Conservation (phyloP, 2,888 invertebrate genomes). For the Molorchus minor region DNA sequence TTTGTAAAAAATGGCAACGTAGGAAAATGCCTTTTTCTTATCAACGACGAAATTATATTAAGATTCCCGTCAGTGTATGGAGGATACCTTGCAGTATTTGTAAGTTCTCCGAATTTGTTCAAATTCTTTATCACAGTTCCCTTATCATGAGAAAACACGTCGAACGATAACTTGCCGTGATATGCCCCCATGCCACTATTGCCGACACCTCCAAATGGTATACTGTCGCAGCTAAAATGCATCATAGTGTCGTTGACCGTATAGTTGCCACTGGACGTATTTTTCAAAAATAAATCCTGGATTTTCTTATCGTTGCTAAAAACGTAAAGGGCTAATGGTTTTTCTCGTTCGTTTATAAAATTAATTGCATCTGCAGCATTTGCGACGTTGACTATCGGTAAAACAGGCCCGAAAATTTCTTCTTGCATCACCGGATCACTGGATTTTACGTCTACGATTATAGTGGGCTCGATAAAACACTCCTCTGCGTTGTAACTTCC, state of each 20-base stretch:
- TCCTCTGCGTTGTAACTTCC: constrained; percentile 79
- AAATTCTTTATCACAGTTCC: constrained; percentile 78
- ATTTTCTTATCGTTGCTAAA: constrained; percentile 74
- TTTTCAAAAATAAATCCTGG: constrained; percentile 70
- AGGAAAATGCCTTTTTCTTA: constrained; percentile 4
- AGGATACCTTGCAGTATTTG: constrained; percentile 79
- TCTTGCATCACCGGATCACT: constrained; percentile 85
- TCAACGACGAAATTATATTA: constrained; percentile 56
- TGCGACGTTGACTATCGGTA: constrained; percentile 86
- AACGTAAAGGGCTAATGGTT: constrained; percentile 88
- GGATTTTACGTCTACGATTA: constrained; percentile 77
- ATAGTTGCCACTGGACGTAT: constrained; percentile 82
- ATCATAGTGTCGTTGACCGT: constrained; percentile 87
- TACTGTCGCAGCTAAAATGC: constrained; percentile 83
- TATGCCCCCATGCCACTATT: constrained; percentile 92
- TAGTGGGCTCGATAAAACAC: constrained; percentile 88
- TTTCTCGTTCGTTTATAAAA: constrained; percentile 87
- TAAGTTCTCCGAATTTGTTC: constrained; percentile 73
- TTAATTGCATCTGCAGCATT: constrained; percentile 89
- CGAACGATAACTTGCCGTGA: constrained; percentile 90
- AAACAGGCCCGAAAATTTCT: constrained; percentile 96
- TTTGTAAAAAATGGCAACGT: neutral
- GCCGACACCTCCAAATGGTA: constrained; percentile 98
- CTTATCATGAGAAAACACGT: constrained; percentile 94
- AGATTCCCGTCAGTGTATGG: constrained; percentile 82